These are phyloP conservation scores for Drosophila sproati DNA, from an alignment of 1,140 invertebrate genomes.

Conservation along the genomic window DNA sequence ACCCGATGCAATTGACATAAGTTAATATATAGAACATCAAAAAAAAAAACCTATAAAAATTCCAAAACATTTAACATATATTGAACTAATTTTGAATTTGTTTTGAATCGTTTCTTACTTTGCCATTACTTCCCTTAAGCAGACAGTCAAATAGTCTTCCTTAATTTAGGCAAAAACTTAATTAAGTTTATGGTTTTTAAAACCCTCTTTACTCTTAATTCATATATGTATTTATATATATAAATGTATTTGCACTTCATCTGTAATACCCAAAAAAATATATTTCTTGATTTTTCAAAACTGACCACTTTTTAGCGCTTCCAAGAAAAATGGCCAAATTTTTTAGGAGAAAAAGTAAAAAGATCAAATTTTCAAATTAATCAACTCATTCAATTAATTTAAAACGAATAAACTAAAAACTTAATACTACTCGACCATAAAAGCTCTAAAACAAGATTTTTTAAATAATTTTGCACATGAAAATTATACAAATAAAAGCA, in stretches of 20 bases:
- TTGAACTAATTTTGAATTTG: slow-evolving; percentile 21
- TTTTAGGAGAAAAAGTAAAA: slow-evolving; percentile 74
- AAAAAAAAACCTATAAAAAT: slow-evolving; percentile 5
- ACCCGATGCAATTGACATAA: slow-evolving; percentile 44
- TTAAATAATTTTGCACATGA: slow-evolving; percentile 71
- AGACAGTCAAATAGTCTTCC: slow-evolving; percentile 74
- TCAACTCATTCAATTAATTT: slow-evolving; percentile 59
- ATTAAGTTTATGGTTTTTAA: slow-evolving; percentile 23
- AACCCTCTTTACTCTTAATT: slow-evolving; percentile 17
- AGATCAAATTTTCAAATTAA: slow-evolving; percentile 56
- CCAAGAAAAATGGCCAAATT: slow-evolving; percentile 83
- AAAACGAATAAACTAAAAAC: slow-evolving; percentile 26
- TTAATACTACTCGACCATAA: slow-evolving; percentile 29
- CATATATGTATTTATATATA: not conserved
- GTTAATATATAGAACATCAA: slow-evolving; percentile 21
- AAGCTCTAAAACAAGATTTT: slow-evolving; percentile 32
- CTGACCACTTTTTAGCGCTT: slow-evolving; percentile 80
- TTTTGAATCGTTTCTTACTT: slow-evolving; percentile 6
- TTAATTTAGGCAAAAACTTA: slow-evolving; percentile 64
- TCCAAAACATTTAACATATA: slow-evolving; percentile 12
- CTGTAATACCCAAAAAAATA: slow-evolving; percentile 5
- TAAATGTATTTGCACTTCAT: slow-evolving; percentile 11
- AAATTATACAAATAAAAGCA: slow-evolving; percentile 27
- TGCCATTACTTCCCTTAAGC: slow-evolving; percentile 65
- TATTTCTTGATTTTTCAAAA: slow-evolving; percentile 72